These are phyloP conservation scores for Ladona fulva DNA, from an alignment of 1,140 invertebrate species.

Conservation along the genomic window DNA sequence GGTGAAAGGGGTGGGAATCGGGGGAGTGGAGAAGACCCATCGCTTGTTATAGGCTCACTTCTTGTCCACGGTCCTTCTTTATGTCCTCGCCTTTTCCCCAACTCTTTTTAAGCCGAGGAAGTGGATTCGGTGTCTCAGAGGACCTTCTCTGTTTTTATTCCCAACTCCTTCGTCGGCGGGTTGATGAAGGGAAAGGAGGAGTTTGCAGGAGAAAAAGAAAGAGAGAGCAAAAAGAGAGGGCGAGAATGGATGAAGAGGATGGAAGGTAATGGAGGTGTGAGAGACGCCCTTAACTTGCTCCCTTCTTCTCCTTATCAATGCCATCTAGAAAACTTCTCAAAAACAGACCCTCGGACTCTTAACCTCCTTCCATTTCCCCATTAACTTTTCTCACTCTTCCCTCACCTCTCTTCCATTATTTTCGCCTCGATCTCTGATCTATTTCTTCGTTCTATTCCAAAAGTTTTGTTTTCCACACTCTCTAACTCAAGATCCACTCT, in stretches of 20 bases:
- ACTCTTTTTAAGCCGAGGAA: not conserved
- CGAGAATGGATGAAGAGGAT: not conserved
- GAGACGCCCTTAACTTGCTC: not conserved
- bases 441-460: too few species aligned
- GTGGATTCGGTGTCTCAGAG: not conserved
- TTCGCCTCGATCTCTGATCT: too few species aligned
- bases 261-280: not conserved
- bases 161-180: not conserved
- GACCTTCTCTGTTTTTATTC: not conserved
- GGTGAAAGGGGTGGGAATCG: not conserved
- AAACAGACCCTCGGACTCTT: not conserved
- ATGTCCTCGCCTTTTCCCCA: not conserved
- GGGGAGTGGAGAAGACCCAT: not conserved
- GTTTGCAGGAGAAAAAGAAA: not conserved
- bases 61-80: slow-evolving; percentile 7
- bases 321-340: not conserved
- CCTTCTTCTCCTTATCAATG: not conserved
- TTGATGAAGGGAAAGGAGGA: not conserved
- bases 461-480: too few species aligned
- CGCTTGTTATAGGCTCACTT: not conserved
- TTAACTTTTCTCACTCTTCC: not conserved
- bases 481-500: too few species aligned
- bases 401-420: not conserved
- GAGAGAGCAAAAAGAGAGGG: not conserved
- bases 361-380: not conserved